phyloP scores from a whole-genome alignment of 2,888 invertebrate species.

The Thereva nobilitata region DNA sequence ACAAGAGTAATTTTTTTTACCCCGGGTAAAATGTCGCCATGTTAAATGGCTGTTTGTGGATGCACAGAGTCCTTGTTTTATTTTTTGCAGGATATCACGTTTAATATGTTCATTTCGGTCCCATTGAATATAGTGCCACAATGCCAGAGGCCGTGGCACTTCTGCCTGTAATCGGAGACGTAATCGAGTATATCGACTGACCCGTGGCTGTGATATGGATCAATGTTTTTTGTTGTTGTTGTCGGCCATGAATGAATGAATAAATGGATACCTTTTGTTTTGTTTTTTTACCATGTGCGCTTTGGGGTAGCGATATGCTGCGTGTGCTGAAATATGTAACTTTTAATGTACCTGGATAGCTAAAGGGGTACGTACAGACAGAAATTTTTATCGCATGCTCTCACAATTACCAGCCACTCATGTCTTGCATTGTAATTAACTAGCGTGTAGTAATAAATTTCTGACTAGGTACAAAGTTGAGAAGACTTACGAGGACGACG shows the following conservation, averaged over 20 bases:
- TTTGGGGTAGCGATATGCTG: background rate
- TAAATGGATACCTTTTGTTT: conserved; percentile 7
- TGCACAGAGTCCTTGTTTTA: no score
- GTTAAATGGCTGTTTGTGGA: no score
- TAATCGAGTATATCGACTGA: background rate
- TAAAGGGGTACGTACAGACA: background rate
- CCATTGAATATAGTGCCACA: no score
- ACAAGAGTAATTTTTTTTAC: no score
- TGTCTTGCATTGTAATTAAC: conserved; percentile 28
- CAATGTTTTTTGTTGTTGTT: conserved; percentile 5
- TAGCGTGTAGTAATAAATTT: conserved; percentile 21
- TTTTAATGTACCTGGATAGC: background rate
- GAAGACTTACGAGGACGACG: conserved; percentile 33
- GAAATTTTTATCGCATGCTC: conserved; percentile 12
- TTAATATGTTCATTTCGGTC: no score
- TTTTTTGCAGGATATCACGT: no score
- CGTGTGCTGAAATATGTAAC: conserved; percentile 11
- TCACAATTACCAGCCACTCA: conserved; percentile 9
- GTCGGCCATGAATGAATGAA: conserved; percentile 3
- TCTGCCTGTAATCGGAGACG: conserved; percentile 6
- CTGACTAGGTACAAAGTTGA: conserved; percentile 20
- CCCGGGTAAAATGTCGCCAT: no score
- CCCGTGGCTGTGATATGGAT: conserved; percentile 1
- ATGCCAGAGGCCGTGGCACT: no score
- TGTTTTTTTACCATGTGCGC: background rate